Evolutionary conservation across 2,113 vertebrate species (phyloP), one percentile per base, ranked within the genome.

Genomic region (Trogon melanurus): DNA sequence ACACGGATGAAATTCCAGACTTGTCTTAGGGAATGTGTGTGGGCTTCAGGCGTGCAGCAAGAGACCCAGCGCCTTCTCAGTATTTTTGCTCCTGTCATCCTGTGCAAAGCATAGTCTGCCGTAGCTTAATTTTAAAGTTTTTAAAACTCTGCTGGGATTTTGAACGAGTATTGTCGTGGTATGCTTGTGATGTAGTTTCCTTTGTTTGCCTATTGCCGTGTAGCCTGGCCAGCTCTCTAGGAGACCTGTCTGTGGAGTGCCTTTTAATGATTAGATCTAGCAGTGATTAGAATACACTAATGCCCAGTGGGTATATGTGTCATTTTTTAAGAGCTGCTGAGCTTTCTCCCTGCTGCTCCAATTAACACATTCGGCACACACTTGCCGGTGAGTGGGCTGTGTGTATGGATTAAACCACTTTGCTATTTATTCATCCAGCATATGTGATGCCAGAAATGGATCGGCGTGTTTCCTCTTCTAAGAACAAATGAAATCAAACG

Each of bases 251-350:
- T 96, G 93, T 51, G 90, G 94, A 97, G 93, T 73, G 76, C 91
- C 91, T 98, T 97, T 96, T 96, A 96, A 96, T 97, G 96, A 96
- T 97, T 95, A 97, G 96, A 98, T 97, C 96, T 94, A 94, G 97
- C 86, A 97, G 94, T 91, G 90, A 97, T 97, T 96, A 97, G 97
- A 97, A 98, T 96, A 94, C 95, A 95, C 97, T 91, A 97, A 96
- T 97, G 97, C 97, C 98, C 98, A 84, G 86, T 97, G 98, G 97
- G 98, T 97, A 98, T 97, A 95, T 88, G 96, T 98, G 97, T 97
- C 96, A 95, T 97, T 98, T 97, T 98, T 96, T 98, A 98, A 97
- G 98, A 98, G 98, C 98, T 98, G 98, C 98, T 5, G 86, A 97
- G 96, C 97, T 95, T 95, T 98, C 97, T 97, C 93, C 96, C 96